Conservation (phyloP, 2,888 invertebrate genomes). For the Isoperla grammatica region DNA sequence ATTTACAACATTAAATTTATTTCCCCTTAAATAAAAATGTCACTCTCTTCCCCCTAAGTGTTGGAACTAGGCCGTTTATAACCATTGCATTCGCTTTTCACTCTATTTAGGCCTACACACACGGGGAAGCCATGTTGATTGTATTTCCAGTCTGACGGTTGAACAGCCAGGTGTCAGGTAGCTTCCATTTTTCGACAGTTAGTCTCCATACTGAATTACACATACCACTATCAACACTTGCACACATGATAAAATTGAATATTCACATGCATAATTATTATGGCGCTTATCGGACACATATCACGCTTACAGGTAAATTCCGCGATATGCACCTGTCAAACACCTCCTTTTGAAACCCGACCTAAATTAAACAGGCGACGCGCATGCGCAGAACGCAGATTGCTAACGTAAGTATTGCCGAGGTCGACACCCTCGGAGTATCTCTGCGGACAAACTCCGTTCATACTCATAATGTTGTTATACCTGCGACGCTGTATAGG, state of each 20-base stretch:
- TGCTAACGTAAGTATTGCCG: slow-evolving; percentile 14
- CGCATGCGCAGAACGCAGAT: slow-evolving; percentile 26
- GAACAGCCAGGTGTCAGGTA: slow-evolving; percentile 29
- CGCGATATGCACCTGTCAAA: slow-evolving; percentile 30
- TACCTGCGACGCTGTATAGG: too few relatives aligned
- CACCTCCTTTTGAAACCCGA: slow-evolving; percentile 29
- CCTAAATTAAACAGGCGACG: slow-evolving; percentile 24
- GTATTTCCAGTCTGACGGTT: slow-evolving; percentile 29
- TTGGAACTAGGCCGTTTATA: slow-evolving; percentile 5
- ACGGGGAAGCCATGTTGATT: slow-evolving; percentile 33
- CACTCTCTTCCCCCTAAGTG: slow-evolving; percentile 17
- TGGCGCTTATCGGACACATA: slow-evolving; percentile 5
- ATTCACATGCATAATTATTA: slow-evolving; percentile 12
- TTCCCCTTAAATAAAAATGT: slow-evolving; percentile 27
- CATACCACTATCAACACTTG: background rate
- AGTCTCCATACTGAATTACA: slow-evolving; percentile 18
- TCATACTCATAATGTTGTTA: too few relatives aligned
- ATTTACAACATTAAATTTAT: slow-evolving; percentile 30
- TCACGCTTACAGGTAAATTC: slow-evolving; percentile 20
- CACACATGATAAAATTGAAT: slow-evolving; percentile 1
- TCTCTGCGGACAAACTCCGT: too few relatives aligned
- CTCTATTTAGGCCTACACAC: slow-evolving; percentile 15
- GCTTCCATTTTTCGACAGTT: slow-evolving; percentile 27
- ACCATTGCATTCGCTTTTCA: slow-evolving; percentile 13
- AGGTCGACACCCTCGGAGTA: slow-evolving; percentile 28